These are phyloP conservation scores for Halisarca cf. caerulea DNA, from an alignment of 37 sponge, comb jelly and placozoan species.

Conservation along the genomic window DNA sequence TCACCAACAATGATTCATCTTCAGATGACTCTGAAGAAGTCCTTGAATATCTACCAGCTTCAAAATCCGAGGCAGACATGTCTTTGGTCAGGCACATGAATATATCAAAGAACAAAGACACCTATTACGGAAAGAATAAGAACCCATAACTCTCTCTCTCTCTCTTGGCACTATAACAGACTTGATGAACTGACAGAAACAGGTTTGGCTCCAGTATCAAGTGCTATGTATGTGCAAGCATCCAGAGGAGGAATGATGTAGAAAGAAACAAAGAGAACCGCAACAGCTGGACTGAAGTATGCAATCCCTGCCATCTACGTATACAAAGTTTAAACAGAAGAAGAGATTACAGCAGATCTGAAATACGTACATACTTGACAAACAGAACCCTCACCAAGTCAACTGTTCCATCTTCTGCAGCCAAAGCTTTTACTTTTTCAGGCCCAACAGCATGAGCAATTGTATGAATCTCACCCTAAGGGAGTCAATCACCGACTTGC, in stretches of 20 bases:
- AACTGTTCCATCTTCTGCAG: neutral
- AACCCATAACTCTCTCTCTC: too few relatives aligned
- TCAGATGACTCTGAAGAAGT: neutral
- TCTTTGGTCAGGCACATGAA: constrained; percentile 74
- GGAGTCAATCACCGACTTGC: neutral
- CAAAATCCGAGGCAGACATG: constrained; percentile 56
- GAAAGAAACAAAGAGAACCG: constrained; percentile 44
- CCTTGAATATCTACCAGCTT: constrained; percentile 41
- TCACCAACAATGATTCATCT: neutral
- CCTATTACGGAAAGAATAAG: too few relatives aligned
- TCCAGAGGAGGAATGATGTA: constrained; percentile 78
- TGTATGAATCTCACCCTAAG: constrained; percentile 61
- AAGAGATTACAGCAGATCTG: neutral
- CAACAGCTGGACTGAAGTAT: constrained; percentile 57
- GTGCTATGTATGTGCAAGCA: constrained; percentile 83
- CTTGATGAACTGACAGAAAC: constrained; percentile 56
- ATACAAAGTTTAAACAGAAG: neutral
- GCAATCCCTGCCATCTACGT: constrained; percentile 69
- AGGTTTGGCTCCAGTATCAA: constrained; percentile 84
- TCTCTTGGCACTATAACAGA: too few relatives aligned
- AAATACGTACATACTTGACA: too few relatives aligned
- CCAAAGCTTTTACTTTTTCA: constrained; percentile 35
- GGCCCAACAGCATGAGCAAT: constrained; percentile 46
- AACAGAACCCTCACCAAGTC: neutral
- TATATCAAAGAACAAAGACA: constrained; percentile 91